Evolutionary conservation across 2,888 invertebrate genomes (phyloP).

Genomic region (Epirrhoe alternata): DNA sequence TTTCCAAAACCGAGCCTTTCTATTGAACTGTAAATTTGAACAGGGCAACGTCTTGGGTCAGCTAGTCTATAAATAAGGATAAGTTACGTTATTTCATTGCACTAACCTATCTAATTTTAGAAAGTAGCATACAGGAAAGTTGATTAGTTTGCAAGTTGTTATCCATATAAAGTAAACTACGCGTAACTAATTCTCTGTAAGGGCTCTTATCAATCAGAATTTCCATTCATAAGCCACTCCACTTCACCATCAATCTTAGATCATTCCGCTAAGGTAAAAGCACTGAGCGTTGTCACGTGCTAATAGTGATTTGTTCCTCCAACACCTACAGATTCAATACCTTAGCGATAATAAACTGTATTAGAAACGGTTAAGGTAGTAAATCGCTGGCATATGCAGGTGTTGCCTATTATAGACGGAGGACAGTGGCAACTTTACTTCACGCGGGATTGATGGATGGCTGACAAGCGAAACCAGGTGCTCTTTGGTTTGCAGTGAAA

Average conservation of each 20-base stretch:
- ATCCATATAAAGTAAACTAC: neutral
- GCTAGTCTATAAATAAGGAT: neutral
- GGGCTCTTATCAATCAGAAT: constrained; percentile 35
- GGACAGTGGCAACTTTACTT: constrained; percentile 67
- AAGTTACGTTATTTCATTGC: neutral
- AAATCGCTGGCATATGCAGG: constrained; percentile 44
- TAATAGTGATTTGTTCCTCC: constrained; percentile 69
- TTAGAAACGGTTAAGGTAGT: constrained; percentile 49
- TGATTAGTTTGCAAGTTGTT: neutral
- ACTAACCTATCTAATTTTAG: neutral
- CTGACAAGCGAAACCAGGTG: constrained; percentile 70
- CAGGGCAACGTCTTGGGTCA: no score
- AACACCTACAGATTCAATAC: constrained; percentile 55
- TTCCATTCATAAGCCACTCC: constrained; percentile 58
- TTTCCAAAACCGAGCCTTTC: no score
- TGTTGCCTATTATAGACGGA: constrained; percentile 66
- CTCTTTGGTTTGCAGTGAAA: constrained; percentile 66
- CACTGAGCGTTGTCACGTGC: constrained; percentile 63
- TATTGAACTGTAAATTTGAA: no score
- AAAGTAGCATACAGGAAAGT: neutral
- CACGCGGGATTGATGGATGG: constrained; percentile 71
- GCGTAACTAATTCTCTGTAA: constrained; percentile 7
- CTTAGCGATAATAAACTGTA: constrained; percentile 50
- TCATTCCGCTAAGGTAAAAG: constrained; percentile 57
- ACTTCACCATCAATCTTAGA: constrained; percentile 47